These are phyloP conservation scores for Theristicus caerulescens DNA, from an alignment of 2,113 vertebrate species.

Conservation along the genomic window DNA sequence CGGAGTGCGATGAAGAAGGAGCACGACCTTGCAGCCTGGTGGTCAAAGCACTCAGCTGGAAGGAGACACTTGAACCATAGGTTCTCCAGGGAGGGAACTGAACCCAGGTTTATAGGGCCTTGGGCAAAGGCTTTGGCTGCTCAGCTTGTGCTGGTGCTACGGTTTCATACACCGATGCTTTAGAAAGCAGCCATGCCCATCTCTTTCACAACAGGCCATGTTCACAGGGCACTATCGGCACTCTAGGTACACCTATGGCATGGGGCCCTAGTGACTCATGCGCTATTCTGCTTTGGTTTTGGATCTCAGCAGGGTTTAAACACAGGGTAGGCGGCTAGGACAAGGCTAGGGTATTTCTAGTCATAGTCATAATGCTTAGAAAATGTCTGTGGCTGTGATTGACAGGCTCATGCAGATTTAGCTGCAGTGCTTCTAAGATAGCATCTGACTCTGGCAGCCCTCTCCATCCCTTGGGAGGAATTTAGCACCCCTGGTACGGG, in stretches of 20 bases:
- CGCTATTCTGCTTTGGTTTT: neutral
- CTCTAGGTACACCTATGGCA: neutral
- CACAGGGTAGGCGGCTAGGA: neutral
- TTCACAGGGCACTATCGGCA: neutral
- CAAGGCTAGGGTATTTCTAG: slow-evolving; percentile 20
- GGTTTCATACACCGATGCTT: neutral
- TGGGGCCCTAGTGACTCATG: neutral
- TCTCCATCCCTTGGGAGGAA: neutral
- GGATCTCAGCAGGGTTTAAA: slow-evolving; percentile 25
- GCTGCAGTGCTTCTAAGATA: neutral
- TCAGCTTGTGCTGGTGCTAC: neutral
- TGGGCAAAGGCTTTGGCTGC: neutral
- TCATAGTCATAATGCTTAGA: neutral
- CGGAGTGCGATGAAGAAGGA: rapidly evolving
- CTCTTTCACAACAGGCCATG: neutral
- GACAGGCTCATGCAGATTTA: neutral
- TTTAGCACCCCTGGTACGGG: neutral
- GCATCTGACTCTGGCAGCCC: neutral
- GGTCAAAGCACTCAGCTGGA: neutral
- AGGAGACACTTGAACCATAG: neutral
- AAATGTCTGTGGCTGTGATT: neutral
- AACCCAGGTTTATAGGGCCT: neutral
- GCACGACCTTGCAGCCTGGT: neutral
- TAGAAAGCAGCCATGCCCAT: neutral
- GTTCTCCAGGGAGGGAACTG: neutral